These are phyloP conservation scores for Cliona cf. orientalis DNA, from an alignment of 37 sponge, comb jelly and placozoan genomes.

Conservation along the genomic window DNA sequence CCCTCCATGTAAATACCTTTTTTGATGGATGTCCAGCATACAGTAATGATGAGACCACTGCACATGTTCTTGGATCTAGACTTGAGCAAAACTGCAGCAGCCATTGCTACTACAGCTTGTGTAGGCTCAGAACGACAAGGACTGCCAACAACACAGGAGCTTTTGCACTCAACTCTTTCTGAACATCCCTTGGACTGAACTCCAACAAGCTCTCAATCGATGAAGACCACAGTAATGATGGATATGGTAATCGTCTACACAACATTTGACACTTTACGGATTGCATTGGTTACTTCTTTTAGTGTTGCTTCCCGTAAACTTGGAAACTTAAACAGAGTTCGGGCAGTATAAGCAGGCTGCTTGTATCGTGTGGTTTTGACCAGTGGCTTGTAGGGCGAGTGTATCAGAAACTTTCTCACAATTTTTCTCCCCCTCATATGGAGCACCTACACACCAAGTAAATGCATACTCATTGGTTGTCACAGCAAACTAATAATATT, in stretches of 20 bases:
- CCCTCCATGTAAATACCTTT: too few species aligned
- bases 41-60: slow-evolving; percentile 6
- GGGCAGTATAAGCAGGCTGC: slow-evolving; percentile 23
- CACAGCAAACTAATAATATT: not conserved
- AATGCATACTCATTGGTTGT: too few species aligned
- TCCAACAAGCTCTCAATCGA: not conserved
- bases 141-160: slow-evolving; percentile 15
- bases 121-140: not conserved
- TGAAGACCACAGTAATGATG: slow-evolving; percentile 1
- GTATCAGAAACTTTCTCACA: not conserved
- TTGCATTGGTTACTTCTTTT: not conserved
- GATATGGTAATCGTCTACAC: not conserved
- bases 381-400: slow-evolving; percentile 6
- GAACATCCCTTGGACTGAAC: not conserved
- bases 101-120: not conserved
- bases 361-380: slow-evolving; percentile 42
- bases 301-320: slow-evolving; percentile 4
- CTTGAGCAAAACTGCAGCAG: too few species aligned
- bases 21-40: slow-evolving; percentile 47
- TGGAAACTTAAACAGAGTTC: not conserved
- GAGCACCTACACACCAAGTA: slow-evolving; percentile 1
- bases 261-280: not conserved
- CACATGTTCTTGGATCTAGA: slow-evolving; percentile 18
- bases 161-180: slow-evolving; percentile 6
- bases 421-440: not conserved